Conservation (phyloP, 2,888 invertebrate species). For the Lasioglossum leucozonium region DNA sequence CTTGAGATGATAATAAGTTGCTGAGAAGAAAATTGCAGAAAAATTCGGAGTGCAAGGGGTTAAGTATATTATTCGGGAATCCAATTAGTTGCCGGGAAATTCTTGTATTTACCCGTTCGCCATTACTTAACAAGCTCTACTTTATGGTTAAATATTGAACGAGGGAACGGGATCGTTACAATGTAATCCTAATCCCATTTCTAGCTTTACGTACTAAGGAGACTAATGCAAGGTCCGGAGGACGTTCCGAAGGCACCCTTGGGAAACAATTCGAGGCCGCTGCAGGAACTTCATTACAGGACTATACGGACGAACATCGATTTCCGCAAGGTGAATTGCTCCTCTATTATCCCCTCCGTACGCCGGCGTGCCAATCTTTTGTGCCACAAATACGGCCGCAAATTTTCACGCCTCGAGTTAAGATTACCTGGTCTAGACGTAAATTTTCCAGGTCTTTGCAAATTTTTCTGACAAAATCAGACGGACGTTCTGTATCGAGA, state of each 20-base stretch:
- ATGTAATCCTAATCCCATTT: slow-evolving; percentile 70
- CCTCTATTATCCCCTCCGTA: slow-evolving; percentile 17
- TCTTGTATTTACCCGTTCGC: slow-evolving; percentile 19
- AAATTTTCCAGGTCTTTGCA: background rate
- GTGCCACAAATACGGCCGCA: background rate
- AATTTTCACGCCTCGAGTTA: background rate
- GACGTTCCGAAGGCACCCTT: slow-evolving; percentile 95
- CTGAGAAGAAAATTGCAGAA: background rate
- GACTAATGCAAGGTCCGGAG: slow-evolving; percentile 95
- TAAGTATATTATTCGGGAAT: slow-evolving; percentile 43
- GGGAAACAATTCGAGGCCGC: slow-evolving; percentile 97
- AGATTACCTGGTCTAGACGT: background rate
- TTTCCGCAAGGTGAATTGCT: slow-evolving; percentile 89
- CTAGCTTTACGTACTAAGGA: slow-evolving; percentile 94
- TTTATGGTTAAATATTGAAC: slow-evolving; percentile 59
- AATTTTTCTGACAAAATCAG: background rate
- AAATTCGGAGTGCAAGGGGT: background rate
- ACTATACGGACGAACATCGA: slow-evolving; percentile 99
- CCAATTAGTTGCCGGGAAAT: background rate
- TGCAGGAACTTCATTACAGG: slow-evolving; percentile 95
- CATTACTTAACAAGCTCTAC: slow-evolving; percentile 51
- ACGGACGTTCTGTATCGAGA: background rate
- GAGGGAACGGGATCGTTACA: slow-evolving; percentile 42
- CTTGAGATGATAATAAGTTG: background rate
- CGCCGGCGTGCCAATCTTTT: slow-evolving; percentile 15